Evolutionary conservation across 2,113 vertebrate genomes (phyloP).

Genomic region (Antechinus flavipes): DNA sequence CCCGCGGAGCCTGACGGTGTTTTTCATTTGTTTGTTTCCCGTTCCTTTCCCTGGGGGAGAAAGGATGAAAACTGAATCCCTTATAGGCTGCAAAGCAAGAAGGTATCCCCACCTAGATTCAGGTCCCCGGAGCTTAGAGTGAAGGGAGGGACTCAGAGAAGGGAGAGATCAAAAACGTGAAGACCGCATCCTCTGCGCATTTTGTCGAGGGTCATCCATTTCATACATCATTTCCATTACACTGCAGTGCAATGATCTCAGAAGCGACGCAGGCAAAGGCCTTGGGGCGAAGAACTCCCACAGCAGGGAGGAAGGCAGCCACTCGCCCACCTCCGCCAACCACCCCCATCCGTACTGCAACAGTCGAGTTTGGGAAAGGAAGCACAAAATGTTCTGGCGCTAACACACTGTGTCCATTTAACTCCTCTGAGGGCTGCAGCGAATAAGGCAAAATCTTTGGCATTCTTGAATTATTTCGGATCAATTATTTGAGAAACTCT

Average conservation of each 20-base stretch:
- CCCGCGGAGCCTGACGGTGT: rapidly evolving
- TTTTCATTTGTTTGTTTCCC: neutral
- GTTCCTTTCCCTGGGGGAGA: neutral
- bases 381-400: neutral
- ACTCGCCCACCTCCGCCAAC: neutral
- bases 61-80: conserved; percentile 22
- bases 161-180: neutral
- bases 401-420: neutral
- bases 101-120: neutral
- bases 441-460: neutral
- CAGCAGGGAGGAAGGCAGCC: neutral
- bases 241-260: conserved; percentile 36
- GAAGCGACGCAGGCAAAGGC: neutral
- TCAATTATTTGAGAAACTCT: conserved; percentile 1
- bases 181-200: neutral
- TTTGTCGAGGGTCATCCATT: conserved; percentile 11
- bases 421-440: neutral
- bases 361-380: neutral
- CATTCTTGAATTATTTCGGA: conserved; percentile 25
- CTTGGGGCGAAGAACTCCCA: conserved; percentile 29
- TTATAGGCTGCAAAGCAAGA: neutral
- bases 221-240: conserved; percentile 33
- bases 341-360: neutral
- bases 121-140: neutral
- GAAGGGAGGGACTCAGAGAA: neutral